These are phyloP conservation scores for Leptinotarsa peninsularis DNA, from an alignment of 2,888 invertebrate genomes.

Conservation along the genomic window DNA sequence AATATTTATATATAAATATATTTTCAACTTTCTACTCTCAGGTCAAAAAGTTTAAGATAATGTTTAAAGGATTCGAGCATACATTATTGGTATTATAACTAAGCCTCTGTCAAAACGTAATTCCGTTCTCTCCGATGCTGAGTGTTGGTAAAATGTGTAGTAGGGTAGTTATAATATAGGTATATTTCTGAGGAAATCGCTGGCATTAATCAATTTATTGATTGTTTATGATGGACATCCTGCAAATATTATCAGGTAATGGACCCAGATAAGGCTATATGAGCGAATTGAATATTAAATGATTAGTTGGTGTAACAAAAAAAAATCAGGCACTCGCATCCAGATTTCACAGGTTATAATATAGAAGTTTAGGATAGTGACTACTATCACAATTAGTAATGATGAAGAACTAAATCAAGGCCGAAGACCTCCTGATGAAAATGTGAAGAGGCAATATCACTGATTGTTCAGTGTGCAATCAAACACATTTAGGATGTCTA, in stretches of 20 bases:
- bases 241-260: not conserved
- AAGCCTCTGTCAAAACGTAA: too few species aligned
- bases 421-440: too few species aligned
- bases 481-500: constrained; percentile 34
- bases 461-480: constrained; percentile 23
- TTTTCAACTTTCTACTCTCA: constrained; percentile 27
- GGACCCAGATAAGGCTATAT: not conserved
- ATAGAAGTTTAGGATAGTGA: constrained; percentile 23
- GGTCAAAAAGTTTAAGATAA: constrained; percentile 34
- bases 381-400: constrained; percentile 25
- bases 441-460: too few species aligned
- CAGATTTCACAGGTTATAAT: not conserved
- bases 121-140: too few species aligned
- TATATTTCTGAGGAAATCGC: too few species aligned
- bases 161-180: too few species aligned
- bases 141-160: too few species aligned
- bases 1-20: constrained; percentile 35
- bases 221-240: too few species aligned
- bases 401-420: too few species aligned
- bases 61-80: constrained; percentile 23
- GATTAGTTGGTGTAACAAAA: too few species aligned
- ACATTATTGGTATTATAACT: too few species aligned
- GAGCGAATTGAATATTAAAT: not conserved
- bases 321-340: not conserved
- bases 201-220: too few species aligned